Conservation (phyloP, 2,888 invertebrate species). For the Drepanosiphum platanoidis region DNA sequence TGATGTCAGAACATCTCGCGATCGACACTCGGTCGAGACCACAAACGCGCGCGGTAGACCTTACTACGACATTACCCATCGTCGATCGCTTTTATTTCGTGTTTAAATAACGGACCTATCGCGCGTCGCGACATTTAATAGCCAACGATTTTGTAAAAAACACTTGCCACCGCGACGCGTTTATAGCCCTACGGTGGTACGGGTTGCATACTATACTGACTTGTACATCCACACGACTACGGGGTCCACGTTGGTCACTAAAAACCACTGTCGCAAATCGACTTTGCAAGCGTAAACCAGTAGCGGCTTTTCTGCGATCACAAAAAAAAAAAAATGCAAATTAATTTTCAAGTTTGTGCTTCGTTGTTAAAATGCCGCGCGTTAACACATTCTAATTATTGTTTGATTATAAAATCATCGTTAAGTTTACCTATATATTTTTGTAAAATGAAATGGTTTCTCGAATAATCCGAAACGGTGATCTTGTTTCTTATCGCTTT, state of each 20-base stretch:
- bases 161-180: background rate
- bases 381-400: too few relatives aligned
- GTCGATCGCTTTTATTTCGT: too few relatives aligned
- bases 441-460: slow-evolving; percentile 70
- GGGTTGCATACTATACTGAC: slow-evolving; percentile 65
- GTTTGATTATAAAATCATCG: background rate
- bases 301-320: slow-evolving; percentile 71
- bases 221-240: slow-evolving; percentile 72
- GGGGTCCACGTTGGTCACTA: slow-evolving; percentile 72
- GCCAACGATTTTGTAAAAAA: background rate
- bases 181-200: background rate
- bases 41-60: background rate
- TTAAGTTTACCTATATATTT: slow-evolving; percentile 70
- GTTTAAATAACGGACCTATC: too few relatives aligned
- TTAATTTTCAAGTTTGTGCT: too few relatives aligned
- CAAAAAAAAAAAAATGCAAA: too few relatives aligned
- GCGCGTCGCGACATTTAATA: too few relatives aligned
- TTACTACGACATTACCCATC: background rate
- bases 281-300: slow-evolving; percentile 71
- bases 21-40: background rate
- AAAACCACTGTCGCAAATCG: slow-evolving; percentile 73
- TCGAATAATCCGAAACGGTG: slow-evolving; percentile 64
- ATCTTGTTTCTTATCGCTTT: slow-evolving; percentile 68
- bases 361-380: too few relatives aligned
- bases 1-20: background rate